phyloP scores from a whole-genome alignment of 2,888 invertebrate genomes.

The Adelphocoris suturalis region DNA sequence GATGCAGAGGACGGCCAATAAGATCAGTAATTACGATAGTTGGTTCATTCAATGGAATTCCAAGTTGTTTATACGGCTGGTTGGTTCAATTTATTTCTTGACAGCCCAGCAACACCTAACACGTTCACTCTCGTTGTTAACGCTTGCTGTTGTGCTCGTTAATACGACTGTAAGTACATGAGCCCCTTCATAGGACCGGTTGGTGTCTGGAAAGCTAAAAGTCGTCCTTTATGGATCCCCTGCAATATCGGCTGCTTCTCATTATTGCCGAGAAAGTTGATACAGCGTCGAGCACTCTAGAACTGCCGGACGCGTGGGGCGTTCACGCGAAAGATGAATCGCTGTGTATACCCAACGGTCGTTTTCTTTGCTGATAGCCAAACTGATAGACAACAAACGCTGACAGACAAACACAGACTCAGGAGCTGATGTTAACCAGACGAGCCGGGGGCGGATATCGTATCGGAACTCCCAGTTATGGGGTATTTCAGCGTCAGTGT shows the following conservation, averaged over 20 bases:
- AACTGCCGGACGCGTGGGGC: slow-evolving; percentile 6
- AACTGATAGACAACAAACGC: not conserved
- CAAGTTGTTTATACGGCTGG: too few relatives aligned
- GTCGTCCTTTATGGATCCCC: not conserved
- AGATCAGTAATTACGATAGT: too few relatives aligned
- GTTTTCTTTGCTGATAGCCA: not conserved
- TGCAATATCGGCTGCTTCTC: slow-evolving; percentile 6
- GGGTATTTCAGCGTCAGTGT: not conserved
- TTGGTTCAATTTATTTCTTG: too few relatives aligned
- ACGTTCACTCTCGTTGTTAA: too few relatives aligned
- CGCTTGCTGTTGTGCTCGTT: not conserved
- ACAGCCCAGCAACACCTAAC: too few relatives aligned
- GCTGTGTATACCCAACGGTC: not conserved
- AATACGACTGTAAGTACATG: not conserved
- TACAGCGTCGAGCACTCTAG: not conserved
- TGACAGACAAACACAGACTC: too few relatives aligned
- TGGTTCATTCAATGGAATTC: too few relatives aligned
- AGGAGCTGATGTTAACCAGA: not conserved
- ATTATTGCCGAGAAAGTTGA: not conserved
- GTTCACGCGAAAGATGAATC: slow-evolving; percentile 30
- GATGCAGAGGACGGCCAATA: too few relatives aligned
- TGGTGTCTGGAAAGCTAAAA: not conserved
- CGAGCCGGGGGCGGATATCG: not conserved
- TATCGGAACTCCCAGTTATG: not conserved
- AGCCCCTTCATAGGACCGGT: not conserved